phyloP scores from a whole-genome alignment of 2,113 vertebrate genomes.

The Pongo abelii region DNA sequence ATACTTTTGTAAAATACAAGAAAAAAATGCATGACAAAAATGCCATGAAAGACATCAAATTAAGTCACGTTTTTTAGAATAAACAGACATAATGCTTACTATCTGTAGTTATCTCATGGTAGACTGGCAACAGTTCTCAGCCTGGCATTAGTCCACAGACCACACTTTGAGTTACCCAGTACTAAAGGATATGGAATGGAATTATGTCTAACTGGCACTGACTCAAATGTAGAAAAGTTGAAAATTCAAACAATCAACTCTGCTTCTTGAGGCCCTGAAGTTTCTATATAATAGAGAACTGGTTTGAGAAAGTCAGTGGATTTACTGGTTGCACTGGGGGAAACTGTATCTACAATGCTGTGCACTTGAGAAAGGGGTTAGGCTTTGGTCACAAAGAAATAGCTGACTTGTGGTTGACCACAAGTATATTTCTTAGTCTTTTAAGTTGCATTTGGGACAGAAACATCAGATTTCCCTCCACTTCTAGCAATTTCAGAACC shows the following conservation, averaged over 20 bases:
- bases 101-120: not conserved
- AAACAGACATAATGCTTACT: not conserved
- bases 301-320: not conserved
- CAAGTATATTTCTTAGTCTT: constrained; percentile 1
- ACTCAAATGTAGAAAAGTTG: not conserved
- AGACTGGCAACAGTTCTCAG: not conserved
- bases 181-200: not conserved
- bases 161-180: not conserved
- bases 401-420: not conserved
- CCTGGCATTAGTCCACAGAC: rapidly evolving
- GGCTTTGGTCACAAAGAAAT: constrained; percentile 10
- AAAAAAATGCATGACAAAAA: not conserved
- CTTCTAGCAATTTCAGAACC: constrained; percentile 5
- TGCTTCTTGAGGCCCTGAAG: not conserved
- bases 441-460: not conserved
- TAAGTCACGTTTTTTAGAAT: not conserved
- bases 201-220: not conserved
- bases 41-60: not conserved
- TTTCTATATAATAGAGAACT: not conserved
- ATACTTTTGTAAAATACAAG: not conserved
- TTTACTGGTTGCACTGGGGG: not conserved
- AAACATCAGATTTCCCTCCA: not conserved
- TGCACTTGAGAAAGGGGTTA: not conserved
- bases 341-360: not conserved
- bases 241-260: not conserved